These are phyloP conservation scores for Brachionus sp. DNA, from an alignment of 1,140 invertebrate genomes.

Conservation along the genomic window DNA sequence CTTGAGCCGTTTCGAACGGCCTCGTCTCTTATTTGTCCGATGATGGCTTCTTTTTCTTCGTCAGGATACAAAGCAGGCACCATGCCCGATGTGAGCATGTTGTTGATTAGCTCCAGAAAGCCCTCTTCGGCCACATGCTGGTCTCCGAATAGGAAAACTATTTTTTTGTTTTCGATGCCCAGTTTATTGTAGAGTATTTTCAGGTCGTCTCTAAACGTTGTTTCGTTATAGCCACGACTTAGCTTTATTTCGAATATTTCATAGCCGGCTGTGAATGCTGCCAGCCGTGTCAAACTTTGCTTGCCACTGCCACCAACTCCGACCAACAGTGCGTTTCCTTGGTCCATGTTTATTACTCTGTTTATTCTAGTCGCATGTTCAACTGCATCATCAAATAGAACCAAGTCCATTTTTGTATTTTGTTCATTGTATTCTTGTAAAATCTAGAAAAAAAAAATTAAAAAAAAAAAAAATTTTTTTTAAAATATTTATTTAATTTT, in stretches of 20 bases:
- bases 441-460: slow-evolving; percentile 59
- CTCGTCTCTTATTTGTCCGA: slow-evolving; percentile 64
- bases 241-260: slow-evolving; percentile 78
- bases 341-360: slow-evolving; percentile 74
- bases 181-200: slow-evolving; percentile 72
- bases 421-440: slow-evolving; percentile 77
- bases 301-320: slow-evolving; percentile 83
- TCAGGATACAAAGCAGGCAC: slow-evolving; percentile 77
- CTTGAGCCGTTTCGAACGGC: slow-evolving; percentile 69
- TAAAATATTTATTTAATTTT: too few relatives aligned
- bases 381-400: slow-evolving; percentile 82
- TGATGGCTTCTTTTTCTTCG: slow-evolving; percentile 77
- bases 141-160: slow-evolving; percentile 77
- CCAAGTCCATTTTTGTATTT: slow-evolving; percentile 66
- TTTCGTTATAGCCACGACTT: slow-evolving; percentile 75
- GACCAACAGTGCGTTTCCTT: slow-evolving; percentile 76
- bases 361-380: slow-evolving; percentile 81
- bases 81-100: slow-evolving; percentile 78
- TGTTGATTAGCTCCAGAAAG: slow-evolving; percentile 83
- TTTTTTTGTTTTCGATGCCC: slow-evolving; percentile 72
- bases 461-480: too few relatives aligned
- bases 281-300: slow-evolving; percentile 61
- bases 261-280: slow-evolving; percentile 63
- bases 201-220: slow-evolving; percentile 76
- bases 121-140: slow-evolving; percentile 69